Evolutionary conservation across 2,113 vertebrate genomes (phyloP), one percentile per base, ranked within the genome.

Genomic region (Brachyhypopomus occidentalis): DNA sequence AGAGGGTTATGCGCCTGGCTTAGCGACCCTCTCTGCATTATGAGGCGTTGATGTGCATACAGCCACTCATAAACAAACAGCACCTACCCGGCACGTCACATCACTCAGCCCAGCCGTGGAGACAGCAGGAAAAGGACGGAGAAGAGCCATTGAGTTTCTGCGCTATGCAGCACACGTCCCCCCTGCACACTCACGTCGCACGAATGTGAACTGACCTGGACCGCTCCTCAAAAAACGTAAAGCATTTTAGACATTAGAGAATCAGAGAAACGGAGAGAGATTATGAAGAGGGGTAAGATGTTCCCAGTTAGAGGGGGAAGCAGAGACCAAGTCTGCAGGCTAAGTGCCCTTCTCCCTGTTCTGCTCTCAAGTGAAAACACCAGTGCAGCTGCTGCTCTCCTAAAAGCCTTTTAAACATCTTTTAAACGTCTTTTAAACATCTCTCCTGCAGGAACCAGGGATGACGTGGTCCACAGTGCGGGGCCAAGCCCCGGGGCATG

Each of bases 21-120:
- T 77, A 45, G 77, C 74, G 84, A 86, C 84, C 84, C 79, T 77
- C 77, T 73, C 73, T 70, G 34, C 74, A 86, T 86, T 86, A 86
- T 59, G 62, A 80, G 74, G 74, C 14, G 78, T 62, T 83, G 84
- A 86, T 83, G 84, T 83, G 84, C 64, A 55, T 60, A 58, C 66
- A 70, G 75, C 66, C 75, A 20, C 78, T 80, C 63, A 60, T 79
- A 81, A 86, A 86, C 81, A 86, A 83, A 83, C 69, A 76, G 78
- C 66, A 77, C 74, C 75, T 85, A 70, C 78, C 69, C 74, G 52
- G 45, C 12, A 34, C 30, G 14, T 59, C 41, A 27, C 34, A 77
- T 85, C 69, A 12, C 60, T 74, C 73, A 80, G 34, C 77, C 64
- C 62, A 69, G 58, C 22, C 76, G 20, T 34, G 41, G 48, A 84